Conservation (phyloP, 2,888 invertebrate species). For the Nephrotoma guestfalica region DNA sequence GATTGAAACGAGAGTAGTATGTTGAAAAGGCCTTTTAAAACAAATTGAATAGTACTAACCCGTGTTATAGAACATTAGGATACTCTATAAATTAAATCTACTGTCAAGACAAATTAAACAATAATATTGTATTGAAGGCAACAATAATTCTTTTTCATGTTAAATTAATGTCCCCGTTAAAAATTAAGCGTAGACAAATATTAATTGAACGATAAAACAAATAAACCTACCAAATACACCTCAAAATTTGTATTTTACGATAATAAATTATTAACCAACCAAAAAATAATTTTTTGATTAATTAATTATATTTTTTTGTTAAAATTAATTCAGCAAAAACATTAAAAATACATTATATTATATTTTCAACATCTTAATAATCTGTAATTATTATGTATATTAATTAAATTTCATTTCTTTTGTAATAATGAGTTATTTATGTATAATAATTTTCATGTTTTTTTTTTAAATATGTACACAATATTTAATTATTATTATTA, state of each 20-base stretch:
- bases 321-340: not conserved
- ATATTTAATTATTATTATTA: not conserved
- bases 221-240: not conserved
- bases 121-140: too few relatives aligned
- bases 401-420: not conserved
- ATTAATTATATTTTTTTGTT: not conserved
- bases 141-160: too few relatives aligned
- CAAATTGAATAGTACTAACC: too few relatives aligned
- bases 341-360: not conserved
- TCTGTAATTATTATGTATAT: not conserved
- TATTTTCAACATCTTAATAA: not conserved
- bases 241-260: not conserved
- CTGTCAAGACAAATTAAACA: too few relatives aligned
- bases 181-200: too few relatives aligned
- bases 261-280: not conserved
- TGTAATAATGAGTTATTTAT: not conserved
- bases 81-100: too few relatives aligned
- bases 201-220: not conserved
- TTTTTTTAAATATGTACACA: not conserved
- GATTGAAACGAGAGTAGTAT: too few relatives aligned
- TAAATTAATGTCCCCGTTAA: too few relatives aligned
- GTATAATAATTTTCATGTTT: not conserved
- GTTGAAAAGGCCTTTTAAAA: too few relatives aligned
- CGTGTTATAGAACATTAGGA: too few relatives aligned
- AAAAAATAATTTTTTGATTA: not conserved